Percentiles rank a stretch among this genome's conserved stretches.
phyloP scores from a whole-genome alignment of 92 coral and sea anemone genomes.

The Siderastrea siderea region DNA sequence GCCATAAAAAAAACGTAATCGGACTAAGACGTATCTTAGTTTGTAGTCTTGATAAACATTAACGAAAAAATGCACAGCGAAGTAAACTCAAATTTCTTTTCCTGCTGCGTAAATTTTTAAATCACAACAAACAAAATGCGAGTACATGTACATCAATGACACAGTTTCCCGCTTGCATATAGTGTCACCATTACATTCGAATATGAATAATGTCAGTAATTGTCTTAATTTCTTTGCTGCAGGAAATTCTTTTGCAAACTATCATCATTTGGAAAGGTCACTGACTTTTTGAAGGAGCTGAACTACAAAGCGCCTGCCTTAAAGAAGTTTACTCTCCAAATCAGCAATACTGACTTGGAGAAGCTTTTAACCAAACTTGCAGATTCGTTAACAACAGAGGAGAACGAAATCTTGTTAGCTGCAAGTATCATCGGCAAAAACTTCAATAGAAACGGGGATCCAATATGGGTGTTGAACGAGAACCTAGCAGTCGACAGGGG shows the following conservation, averaged over 20 bases:
- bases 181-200: no score
- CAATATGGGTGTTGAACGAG: constrained; percentile 50
- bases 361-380: constrained; percentile 35
- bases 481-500: constrained; percentile 3
- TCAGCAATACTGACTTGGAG: constrained; percentile 20
- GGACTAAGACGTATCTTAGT: no score
- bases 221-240: not conserved
- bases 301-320: constrained; percentile 25
- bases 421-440: constrained; percentile 35
- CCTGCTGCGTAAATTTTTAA: no score
- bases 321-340: constrained; percentile 29
- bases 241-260: constrained; percentile 33
- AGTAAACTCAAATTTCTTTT: no score
- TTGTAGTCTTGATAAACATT: no score
- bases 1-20: no score
- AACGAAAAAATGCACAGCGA: no score
- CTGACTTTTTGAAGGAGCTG: constrained; percentile 26
- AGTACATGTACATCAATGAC: no score
- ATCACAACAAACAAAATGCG: no score
- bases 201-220: no score
- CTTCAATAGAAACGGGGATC: constrained; percentile 25
- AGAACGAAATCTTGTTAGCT: constrained; percentile 17
- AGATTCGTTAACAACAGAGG: constrained; percentile 6
- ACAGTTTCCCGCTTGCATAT: no score
- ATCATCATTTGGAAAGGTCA: constrained; percentile 29